Conservation (phyloP, 2,113 vertebrate species). For the Tamias sibiricus region DNA sequence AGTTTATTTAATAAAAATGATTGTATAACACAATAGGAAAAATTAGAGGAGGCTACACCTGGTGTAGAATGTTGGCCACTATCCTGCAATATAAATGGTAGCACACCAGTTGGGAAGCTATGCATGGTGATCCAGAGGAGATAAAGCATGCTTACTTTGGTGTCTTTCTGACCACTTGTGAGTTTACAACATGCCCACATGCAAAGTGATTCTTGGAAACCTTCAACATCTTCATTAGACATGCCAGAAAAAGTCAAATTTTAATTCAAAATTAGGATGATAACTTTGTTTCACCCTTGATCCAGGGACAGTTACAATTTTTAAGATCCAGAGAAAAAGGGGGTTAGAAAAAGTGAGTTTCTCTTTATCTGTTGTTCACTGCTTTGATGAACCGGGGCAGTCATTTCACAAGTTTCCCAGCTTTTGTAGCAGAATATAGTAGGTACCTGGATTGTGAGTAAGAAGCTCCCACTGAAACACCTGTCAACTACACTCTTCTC, state of each 20-base stretch:
- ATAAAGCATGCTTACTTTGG: background rate
- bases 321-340: background rate
- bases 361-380: background rate
- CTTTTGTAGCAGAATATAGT: background rate
- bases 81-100: background rate
- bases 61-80: background rate
- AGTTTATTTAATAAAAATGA: background rate
- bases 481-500: background rate
- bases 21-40: background rate
- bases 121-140: background rate
- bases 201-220: background rate
- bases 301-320: background rate
- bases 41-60: background rate
- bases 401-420: background rate
- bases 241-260: background rate
- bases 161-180: background rate
- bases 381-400: rapidly evolving
- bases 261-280: background rate
- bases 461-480: background rate
- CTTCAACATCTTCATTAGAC: background rate
- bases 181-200: background rate
- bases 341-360: background rate
- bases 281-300: background rate
- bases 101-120: background rate
- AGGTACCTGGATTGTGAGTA: no score